A percentile compares a stretch with the other conserved stretches of the same genome.
These are phyloP conservation scores for Leptopilina drosophilae DNA, from an alignment of 2,888 invertebrate genomes.

Conservation along the genomic window DNA sequence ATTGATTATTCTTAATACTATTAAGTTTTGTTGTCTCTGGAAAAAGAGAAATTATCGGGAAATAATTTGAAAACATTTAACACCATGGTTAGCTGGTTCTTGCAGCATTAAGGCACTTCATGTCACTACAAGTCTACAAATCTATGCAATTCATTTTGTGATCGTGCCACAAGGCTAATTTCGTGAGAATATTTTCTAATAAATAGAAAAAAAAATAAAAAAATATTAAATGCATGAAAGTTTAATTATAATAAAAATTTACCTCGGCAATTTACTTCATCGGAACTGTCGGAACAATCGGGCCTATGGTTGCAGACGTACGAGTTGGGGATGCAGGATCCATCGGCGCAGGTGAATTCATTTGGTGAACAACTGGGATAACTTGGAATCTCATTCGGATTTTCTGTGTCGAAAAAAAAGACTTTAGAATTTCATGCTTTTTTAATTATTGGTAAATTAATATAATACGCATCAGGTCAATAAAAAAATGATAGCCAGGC, in stretches of 20 bases:
- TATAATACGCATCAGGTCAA: neutral
- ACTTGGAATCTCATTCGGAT: slow-evolving; percentile 57
- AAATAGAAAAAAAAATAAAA: neutral
- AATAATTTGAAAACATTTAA: slow-evolving; percentile 42
- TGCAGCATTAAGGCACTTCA: slow-evolving; percentile 56
- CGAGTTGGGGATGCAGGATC: slow-evolving; percentile 77
- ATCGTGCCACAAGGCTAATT: slow-evolving; percentile 37
- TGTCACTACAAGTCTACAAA: slow-evolving; percentile 44
- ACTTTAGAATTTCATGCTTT: neutral
- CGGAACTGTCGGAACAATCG: slow-evolving; percentile 81
- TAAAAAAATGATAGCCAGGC: too few species aligned
- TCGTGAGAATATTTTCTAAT: slow-evolving; percentile 32
- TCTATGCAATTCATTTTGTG: slow-evolving; percentile 49
- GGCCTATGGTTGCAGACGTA: slow-evolving; percentile 78
- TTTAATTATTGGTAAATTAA: neutral
- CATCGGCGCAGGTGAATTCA: slow-evolving; percentile 79
- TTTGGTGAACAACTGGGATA: slow-evolving; percentile 69
- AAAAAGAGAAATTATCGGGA: neutral
- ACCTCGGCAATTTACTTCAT: slow-evolving; percentile 79
- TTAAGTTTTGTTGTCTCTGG: neutral
- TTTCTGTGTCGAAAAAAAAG: slow-evolving; percentile 44
- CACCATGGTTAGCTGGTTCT: slow-evolving; percentile 62
- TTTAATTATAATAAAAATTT: slow-evolving; percentile 6
- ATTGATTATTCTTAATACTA: neutral
- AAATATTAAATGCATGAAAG: neutral